These are phyloP conservation scores for Rynchops niger DNA, from an alignment of 2,113 vertebrate species.

Conservation along the genomic window DNA sequence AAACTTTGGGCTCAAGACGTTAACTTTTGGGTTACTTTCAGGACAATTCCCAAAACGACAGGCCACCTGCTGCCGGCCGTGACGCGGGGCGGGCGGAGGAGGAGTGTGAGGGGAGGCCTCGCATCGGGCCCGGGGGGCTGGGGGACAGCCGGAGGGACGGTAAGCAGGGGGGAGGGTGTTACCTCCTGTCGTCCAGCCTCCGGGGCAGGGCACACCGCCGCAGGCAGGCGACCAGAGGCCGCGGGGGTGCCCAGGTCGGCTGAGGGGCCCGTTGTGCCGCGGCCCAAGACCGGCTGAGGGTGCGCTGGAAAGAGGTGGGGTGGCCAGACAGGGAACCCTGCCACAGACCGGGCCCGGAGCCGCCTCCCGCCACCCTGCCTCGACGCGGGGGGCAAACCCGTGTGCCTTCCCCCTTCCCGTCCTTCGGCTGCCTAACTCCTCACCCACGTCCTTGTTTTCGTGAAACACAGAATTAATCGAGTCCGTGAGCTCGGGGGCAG, in stretches of 20 bases:
- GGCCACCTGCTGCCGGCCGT: fast-evolving
- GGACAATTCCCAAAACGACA: not conserved
- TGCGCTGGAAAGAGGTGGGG: not conserved
- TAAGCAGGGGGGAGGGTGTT: not conserved
- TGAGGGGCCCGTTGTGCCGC: too few species aligned
- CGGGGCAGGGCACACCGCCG: not conserved
- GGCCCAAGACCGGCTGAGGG: too few species aligned
- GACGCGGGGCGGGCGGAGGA: too few species aligned
- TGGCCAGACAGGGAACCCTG: not conserved
- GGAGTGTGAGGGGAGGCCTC: too few species aligned
- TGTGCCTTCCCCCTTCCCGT: too few species aligned
- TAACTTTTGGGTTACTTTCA: not conserved
- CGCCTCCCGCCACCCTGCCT: too few species aligned
- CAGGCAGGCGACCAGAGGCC: too few species aligned
- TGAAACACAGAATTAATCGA: not conserved
- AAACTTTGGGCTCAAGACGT: not conserved
- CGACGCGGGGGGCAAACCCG: not conserved
- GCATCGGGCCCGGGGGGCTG: too few species aligned
- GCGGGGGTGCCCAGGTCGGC: too few species aligned
- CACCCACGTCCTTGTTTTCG: not conserved
- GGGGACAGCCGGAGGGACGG: not conserved
- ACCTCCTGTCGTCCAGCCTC: not conserved
- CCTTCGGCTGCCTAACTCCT: not conserved
- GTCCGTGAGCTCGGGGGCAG: fast-evolving
- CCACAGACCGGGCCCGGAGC: not conserved